phyloP scores from a whole-genome alignment of 2,113 vertebrate species.

The Mirza zaza region DNA sequence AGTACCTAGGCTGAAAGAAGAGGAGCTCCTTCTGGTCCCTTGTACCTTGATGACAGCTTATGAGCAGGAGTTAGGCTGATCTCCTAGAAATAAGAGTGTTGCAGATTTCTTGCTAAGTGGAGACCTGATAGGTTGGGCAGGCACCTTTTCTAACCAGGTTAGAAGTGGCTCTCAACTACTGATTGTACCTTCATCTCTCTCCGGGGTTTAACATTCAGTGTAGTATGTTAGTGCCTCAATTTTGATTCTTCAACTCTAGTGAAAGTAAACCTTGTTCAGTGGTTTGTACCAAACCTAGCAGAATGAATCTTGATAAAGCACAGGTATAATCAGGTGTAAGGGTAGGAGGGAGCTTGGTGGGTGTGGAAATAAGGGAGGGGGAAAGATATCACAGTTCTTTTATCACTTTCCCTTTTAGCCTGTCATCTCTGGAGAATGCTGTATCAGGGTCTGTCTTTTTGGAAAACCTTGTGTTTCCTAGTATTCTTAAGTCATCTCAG shows the following conservation, averaged over 20 bases:
- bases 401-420: conserved; percentile 8
- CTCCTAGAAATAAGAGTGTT: neutral
- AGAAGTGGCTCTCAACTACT: neutral
- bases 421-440: neutral
- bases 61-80: neutral
- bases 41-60: neutral
- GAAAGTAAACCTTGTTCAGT: neutral
- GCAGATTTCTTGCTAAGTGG: neutral
- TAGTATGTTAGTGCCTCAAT: neutral
- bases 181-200: neutral
- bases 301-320: conserved; percentile 2
- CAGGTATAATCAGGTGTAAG: neutral
- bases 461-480: neutral
- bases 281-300: neutral
- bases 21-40: neutral
- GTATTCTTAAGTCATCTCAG: neutral
- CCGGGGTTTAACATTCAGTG: neutral
- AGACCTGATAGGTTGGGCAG: neutral
- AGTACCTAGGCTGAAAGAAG: neutral
- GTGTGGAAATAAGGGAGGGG: neutral
- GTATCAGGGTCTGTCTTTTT: neutral
- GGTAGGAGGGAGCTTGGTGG: neutral
- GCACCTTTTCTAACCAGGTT: conserved; percentile 37
- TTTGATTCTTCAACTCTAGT: neutral
- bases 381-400: neutral